These are phyloP conservation scores for Rutpela maculata DNA, from an alignment of 2,888 invertebrate species.

Conservation along the genomic window DNA sequence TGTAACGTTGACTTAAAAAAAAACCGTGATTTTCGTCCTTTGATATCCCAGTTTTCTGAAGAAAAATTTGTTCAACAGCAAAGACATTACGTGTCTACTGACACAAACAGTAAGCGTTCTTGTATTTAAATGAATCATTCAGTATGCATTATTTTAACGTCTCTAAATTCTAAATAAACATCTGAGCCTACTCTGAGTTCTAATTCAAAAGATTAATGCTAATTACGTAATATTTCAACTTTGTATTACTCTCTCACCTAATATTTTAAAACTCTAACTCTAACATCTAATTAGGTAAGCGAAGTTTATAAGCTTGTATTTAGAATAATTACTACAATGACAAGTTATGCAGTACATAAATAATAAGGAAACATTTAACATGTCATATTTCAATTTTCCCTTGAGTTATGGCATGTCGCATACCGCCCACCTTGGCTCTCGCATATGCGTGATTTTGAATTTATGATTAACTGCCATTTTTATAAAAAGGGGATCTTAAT, in stretches of 20 bases:
- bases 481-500: background rate
- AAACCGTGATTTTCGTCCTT: no score
- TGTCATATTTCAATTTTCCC: constrained; percentile 63
- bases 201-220: background rate
- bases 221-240: constrained; percentile 8
- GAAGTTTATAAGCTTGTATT: constrained; percentile 31
- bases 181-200: background rate
- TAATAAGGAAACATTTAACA: constrained; percentile 58
- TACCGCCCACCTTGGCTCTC: constrained; percentile 57
- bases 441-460: constrained; percentile 43
- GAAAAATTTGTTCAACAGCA: no score
- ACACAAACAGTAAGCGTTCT: no score
- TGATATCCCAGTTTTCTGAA: no score
- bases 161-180: background rate
- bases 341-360: constrained; percentile 55
- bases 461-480: background rate
- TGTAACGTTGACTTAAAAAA: no score
- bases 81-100: no score
- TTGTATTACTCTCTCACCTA: background rate
- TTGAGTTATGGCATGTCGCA: constrained; percentile 57
- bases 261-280: background rate
- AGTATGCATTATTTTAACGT: background rate
- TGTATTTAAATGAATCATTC: background rate
- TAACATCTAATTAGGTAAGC: constrained; percentile 20
- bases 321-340: constrained; percentile 48